These are phyloP conservation scores for Dicerorhinus sumatrensis DNA, from an alignment of 2,113 vertebrate species.

Conservation along the genomic window DNA sequence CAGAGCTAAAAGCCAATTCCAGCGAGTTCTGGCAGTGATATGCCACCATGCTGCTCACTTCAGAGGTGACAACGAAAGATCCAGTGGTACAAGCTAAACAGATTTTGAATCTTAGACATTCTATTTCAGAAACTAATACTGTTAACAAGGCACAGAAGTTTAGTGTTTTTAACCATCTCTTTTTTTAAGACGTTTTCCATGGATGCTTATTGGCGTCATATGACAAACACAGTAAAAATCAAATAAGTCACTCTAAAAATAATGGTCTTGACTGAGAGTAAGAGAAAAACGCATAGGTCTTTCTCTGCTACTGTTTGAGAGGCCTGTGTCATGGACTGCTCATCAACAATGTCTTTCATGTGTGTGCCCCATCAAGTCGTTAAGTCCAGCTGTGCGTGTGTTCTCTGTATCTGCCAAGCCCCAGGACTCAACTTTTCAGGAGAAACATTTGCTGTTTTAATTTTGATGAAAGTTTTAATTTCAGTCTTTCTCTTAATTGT, in stretches of 20 bases:
- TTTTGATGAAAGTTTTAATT: background rate
- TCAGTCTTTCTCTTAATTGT: constrained; percentile 11
- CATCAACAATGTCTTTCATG: background rate
- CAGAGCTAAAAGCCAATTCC: constrained; percentile 73
- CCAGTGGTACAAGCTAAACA: background rate
- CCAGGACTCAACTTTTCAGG: background rate
- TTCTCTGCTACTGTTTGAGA: background rate
- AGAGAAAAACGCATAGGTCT: background rate
- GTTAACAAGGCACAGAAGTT: background rate
- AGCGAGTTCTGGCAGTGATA: constrained; percentile 73
- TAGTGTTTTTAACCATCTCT: background rate
- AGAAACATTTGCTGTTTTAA: background rate
- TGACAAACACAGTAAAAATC: background rate
- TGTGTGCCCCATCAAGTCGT: background rate
- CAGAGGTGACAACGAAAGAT: constrained; percentile 30
- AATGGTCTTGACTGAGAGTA: background rate
- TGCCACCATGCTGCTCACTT: constrained; percentile 73
- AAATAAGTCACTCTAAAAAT: background rate
- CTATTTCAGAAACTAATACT: background rate
- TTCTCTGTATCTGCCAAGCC: background rate
- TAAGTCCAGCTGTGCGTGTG: background rate
- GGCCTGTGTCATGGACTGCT: background rate
- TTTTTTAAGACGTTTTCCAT: background rate
- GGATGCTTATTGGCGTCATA: background rate
- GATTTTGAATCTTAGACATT: background rate